These are phyloP conservation scores for Clepsis dumicolana DNA, from an alignment of 2,888 invertebrate species.

Conservation along the genomic window DNA sequence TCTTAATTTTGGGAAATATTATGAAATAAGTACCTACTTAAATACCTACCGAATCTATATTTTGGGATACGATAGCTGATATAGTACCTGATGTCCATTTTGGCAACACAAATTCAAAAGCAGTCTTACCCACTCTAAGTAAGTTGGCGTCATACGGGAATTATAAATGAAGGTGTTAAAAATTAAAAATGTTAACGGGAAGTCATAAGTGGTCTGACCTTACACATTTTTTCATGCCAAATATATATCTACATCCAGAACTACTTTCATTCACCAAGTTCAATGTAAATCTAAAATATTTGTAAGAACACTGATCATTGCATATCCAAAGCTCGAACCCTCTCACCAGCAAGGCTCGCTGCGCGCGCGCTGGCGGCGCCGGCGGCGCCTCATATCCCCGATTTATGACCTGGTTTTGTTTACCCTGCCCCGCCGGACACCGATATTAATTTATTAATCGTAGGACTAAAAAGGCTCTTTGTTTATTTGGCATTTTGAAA, in stretches of 20 bases:
- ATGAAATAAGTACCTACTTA: background rate
- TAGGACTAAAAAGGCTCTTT: constrained; percentile 20
- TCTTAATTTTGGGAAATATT: background rate
- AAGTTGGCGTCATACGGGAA: no score
- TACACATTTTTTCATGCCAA: no score
- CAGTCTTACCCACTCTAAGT: no score
- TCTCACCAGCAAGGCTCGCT: background rate
- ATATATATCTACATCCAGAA: no score
- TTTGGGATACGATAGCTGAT: background rate
- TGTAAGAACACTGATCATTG: no score
- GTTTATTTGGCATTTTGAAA: constrained; percentile 7
- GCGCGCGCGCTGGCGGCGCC: constrained; percentile 24
- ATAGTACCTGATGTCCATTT: background rate
- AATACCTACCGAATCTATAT: no score
- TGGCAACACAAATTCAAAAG: no score
- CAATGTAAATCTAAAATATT: no score
- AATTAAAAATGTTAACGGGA: no score
- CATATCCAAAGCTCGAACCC: background rate
- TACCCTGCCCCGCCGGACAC: constrained; percentile 23
- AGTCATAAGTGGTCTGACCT: no score
- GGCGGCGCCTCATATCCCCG: constrained; percentile 24
- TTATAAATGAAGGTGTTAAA: no score
- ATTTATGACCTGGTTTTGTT: constrained; percentile 39
- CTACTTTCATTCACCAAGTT: no score
- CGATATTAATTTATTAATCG: constrained; percentile 37